Base-by-base conservation (phyloP, 2,113 vertebrate genomes). In the Ophiodon elongatus region DNA sequence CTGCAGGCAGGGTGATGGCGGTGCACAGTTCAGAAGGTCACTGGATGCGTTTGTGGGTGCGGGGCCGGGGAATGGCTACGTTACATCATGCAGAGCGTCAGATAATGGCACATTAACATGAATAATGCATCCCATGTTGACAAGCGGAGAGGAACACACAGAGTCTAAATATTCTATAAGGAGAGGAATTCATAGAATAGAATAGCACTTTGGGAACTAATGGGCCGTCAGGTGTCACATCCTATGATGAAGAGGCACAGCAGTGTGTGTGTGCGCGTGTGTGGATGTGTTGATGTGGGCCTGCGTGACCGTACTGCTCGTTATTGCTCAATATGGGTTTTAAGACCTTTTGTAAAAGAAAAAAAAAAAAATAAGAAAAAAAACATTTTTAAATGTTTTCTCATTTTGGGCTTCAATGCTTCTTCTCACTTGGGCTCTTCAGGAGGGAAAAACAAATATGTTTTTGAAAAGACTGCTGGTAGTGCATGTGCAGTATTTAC, bases 121-220 rank as follows among this genome's bases (percentile, higher is more conserved):
- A 95, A 94, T 95, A 94, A 94, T 94, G 92, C 84, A 94, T 86
- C 79, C 50, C 70, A 57, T 93, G 89, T 94, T 93, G 93, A 92
- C 92, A 91, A 86, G 90, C 23, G 41, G 73, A 86, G 90, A 76
- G 88, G 88, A 92, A 92, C 86, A 80, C 84, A 90, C 79, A 76
- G 54, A 87, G 88, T 90, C 86, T 91, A 88, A 91, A 92, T 91
- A 91, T 92, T 92, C 92, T 90, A 90, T 90, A 91, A 91, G 92
- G 89, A 86, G 90, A 91, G 76, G 67, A 90, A 91, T 92, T 91
- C 90, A 86, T 87, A 82, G 80, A 91, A 81, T 85, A 89, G 80
- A 93, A 91, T 78, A 83, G 92, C 87, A 93, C 89, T 93, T 94
- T 89, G 85, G 89, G 89, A 94, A 80, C 85, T 92, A 93, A 94